These are phyloP conservation scores for Ochropacha duplaris DNA, from an alignment of 2,888 invertebrate genomes.

Conservation along the genomic window DNA sequence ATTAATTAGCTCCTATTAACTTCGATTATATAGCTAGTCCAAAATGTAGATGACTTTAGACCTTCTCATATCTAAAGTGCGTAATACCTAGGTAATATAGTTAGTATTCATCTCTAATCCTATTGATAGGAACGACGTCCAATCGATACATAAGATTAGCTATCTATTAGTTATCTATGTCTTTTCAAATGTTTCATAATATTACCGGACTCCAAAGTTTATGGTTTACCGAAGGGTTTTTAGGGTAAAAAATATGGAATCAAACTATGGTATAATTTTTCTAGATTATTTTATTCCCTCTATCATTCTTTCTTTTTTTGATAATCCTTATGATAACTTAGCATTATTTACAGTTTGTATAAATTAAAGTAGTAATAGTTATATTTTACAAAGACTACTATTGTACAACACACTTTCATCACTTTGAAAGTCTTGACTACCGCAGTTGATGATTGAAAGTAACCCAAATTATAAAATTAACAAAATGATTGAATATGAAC, in stretches of 20 bases:
- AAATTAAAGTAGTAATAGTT: constrained; percentile 77
- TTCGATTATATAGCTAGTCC: too few relatives aligned
- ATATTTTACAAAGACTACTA: constrained; percentile 76
- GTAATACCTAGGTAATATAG: too few relatives aligned
- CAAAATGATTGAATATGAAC: constrained; percentile 36
- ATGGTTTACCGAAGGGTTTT: neutral
- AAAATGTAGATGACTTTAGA: too few relatives aligned
- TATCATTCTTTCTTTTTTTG: constrained; percentile 79
- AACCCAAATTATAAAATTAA: constrained; percentile 30
- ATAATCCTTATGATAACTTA: constrained; percentile 78
- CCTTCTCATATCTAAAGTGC: too few relatives aligned
- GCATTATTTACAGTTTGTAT: constrained; percentile 80
- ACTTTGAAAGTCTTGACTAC: constrained; percentile 72
- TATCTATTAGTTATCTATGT: neutral
- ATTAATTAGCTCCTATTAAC: too few relatives aligned
- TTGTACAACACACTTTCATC: constrained; percentile 76
- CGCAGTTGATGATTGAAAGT: constrained; percentile 29
- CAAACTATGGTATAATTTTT: constrained; percentile 52
- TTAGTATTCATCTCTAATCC: neutral
- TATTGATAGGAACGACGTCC: neutral
- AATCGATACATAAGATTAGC: neutral
- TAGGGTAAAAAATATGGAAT: constrained; percentile 24
- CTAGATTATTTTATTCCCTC: constrained; percentile 78
- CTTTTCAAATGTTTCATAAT: neutral
- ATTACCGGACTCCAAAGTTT: neutral